Base-by-base conservation (phyloP, 2,888 invertebrate genomes). In the Autographa gamma region DNA sequence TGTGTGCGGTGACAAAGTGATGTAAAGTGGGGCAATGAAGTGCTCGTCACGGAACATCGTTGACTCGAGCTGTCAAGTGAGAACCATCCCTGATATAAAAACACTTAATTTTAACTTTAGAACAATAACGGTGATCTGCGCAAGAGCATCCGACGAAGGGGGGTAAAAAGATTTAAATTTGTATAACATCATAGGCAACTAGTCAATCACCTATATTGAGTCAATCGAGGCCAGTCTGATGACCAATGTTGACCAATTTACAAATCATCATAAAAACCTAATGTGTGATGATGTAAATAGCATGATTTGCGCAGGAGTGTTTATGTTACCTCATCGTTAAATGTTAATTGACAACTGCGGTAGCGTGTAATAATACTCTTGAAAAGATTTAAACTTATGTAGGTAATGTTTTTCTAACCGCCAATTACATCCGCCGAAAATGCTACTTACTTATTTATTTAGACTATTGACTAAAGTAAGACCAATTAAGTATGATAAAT, bases 81-180 rank as follows among this genome's bases (percentile, higher is more conserved):
- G 78, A 78, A 83, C 77, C 79, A 84, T 84, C 85, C 78, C 82
- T 80, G 77, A 74, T 66, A 73, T 72, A 71, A 72, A 67, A 32
- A 66, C 58, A 62, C 48, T 66, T 64, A 31, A 63, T 60, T n/a
- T 60, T 13, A 18, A 60, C 31, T 14, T 56, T 66, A 63, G 58
- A 54, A 79, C 61, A 66, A 70, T 41, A 61, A 41, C 9, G 9
- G 2, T 3, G 43, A 31, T 79, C 59, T 66, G 66, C 54, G 66
- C 59, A 31, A 5, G 63, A 48, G 66, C 43, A 66, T 48, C 11
- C 8, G 13, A 64, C 59, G 4, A 25, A 63, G 66, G 41, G 52
- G 34, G 25, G 38, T 52, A 38, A 54, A n/a, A n/a, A 5, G 13
- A 48, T 48, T 48, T n/a, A n/a, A 6, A 25, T 25, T 25, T 25